Evolutionary conservation across 2,888 invertebrate species (phyloP), one percentile per base, ranked within the genome.

Genomic region (Luperina testacea): DNA sequence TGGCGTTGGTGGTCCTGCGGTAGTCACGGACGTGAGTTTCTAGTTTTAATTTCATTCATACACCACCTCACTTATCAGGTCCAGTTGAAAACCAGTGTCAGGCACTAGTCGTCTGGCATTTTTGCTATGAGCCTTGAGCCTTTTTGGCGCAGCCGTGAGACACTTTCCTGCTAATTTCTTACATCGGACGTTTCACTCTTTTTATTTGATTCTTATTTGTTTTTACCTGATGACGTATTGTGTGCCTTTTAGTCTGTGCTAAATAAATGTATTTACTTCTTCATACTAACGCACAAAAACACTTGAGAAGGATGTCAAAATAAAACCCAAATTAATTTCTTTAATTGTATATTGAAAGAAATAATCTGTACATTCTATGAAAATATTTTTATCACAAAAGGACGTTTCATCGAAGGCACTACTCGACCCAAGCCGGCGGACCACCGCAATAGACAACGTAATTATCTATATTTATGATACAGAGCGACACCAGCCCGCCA

Each of bases 381-480:
- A 95, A 94, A 95, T 94, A 95, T 94, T 93, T 13, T 92, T 96
- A 96, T 96, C 96, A 96, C 96, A 96, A 95, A 94, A 95, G 96
- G 96, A 96, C 96, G 96, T 94, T 92, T 93, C 91, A 92, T 94
- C 93, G 92, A 96, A 96, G 96, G 96, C 96, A 96, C 96, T 95
- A 90, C 88, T 86, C 81, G 70, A 80, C 80, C 73, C 68, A 72
- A 45, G 77, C 69, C 68, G 70, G n/a, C 80, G 67, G 73, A 13
- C 87, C 20, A 53, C 13, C 65, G 70, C 71, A 81, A 74, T 85
- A 85, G 80, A 90, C 84, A 82, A 79, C 20, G 65, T 71, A 79
- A 80, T 76, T 75, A 80, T 51, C 42, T 76, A 69, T 80, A 75
- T 72, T 72, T 82, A 53, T 77, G 80, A 69, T 78, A 87, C 87